Conservation (phyloP, 2,888 invertebrate genomes). For the Abrostola triplasia region DNA sequence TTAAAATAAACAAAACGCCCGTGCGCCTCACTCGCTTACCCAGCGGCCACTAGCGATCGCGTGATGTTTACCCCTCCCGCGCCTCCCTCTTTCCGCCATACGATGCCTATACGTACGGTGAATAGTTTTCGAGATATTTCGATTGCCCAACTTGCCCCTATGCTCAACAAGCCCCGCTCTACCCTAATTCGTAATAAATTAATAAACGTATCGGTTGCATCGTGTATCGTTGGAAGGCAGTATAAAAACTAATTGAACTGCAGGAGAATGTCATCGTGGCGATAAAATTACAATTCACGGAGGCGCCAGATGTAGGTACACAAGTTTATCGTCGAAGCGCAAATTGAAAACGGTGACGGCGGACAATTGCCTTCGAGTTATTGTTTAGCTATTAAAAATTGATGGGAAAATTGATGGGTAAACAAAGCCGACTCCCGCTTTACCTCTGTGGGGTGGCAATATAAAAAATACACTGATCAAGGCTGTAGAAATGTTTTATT, state of each 20-base stretch:
- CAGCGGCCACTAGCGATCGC: too few relatives aligned
- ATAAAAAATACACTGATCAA: slow-evolving; percentile 27
- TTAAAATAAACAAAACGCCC: too few relatives aligned
- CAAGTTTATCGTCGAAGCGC: slow-evolving; percentile 76
- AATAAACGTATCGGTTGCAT: slow-evolving; percentile 46
- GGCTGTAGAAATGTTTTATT: slow-evolving; percentile 1
- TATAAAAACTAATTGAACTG: slow-evolving; percentile 83
- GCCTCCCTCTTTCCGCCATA: too few relatives aligned
- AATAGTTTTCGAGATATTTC: too few relatives aligned
- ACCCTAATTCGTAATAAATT: slow-evolving; percentile 12
- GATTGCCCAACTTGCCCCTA: too few relatives aligned
- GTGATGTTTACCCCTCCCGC: too few relatives aligned
- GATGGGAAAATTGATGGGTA: slow-evolving; percentile 56
- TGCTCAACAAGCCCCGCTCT: too few relatives aligned
- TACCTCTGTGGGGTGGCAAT: slow-evolving; percentile 3
- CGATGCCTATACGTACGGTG: too few relatives aligned
- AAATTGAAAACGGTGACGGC: slow-evolving; percentile 80
- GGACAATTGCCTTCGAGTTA: slow-evolving; percentile 78
- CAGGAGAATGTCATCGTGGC: slow-evolving; percentile 75
- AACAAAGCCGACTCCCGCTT: slow-evolving; percentile 24
- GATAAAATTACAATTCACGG: slow-evolving; percentile 82
- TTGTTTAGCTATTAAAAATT: slow-evolving; percentile 81
- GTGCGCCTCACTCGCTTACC: too few relatives aligned
- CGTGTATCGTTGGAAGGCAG: slow-evolving; percentile 46
- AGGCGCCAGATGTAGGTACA: slow-evolving; percentile 81